Conservation (phyloP, 1,140 invertebrate species). For the Drosophila baimaii region DNA sequence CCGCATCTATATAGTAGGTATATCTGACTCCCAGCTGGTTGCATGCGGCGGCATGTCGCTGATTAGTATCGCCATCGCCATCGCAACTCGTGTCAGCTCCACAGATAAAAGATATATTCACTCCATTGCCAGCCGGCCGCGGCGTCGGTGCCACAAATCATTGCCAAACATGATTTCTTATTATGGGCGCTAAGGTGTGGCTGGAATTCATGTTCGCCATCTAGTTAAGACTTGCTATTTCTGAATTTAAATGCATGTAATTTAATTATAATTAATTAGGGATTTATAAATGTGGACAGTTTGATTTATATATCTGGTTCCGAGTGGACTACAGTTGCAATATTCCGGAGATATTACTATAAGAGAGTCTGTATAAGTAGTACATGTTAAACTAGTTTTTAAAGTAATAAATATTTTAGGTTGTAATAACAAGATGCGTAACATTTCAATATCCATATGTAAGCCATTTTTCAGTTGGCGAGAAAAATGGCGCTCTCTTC, state of each 20-base stretch:
- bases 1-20: constrained; percentile 18
- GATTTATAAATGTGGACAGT: constrained; percentile 17
- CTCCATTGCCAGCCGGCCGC: constrained; percentile 7
- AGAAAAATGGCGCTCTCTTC: no score
- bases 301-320: constrained; percentile 33
- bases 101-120: constrained; percentile 54
- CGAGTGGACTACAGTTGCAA: background rate
- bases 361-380: background rate
- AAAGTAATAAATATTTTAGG: no score
- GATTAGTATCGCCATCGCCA: constrained; percentile 71
- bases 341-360: background rate
- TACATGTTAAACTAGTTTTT: background rate
- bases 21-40: constrained; percentile 25
- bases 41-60: constrained; percentile 59
- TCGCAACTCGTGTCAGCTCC: constrained; percentile 67
- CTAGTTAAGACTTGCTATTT: constrained; percentile 29
- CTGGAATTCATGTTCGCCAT: constrained; percentile 47
- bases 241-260: constrained; percentile 56
- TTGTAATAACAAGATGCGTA: no score
- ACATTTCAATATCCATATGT: no score
- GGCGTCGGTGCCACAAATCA: constrained; percentile 70
- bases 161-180: constrained; percentile 76
- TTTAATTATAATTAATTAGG: constrained; percentile 52
- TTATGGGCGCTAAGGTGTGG: constrained; percentile 64
- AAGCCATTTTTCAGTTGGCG: no score